Base-by-base conservation (phyloP, 2,113 vertebrate species). In the Perca schrenkii region DNA sequence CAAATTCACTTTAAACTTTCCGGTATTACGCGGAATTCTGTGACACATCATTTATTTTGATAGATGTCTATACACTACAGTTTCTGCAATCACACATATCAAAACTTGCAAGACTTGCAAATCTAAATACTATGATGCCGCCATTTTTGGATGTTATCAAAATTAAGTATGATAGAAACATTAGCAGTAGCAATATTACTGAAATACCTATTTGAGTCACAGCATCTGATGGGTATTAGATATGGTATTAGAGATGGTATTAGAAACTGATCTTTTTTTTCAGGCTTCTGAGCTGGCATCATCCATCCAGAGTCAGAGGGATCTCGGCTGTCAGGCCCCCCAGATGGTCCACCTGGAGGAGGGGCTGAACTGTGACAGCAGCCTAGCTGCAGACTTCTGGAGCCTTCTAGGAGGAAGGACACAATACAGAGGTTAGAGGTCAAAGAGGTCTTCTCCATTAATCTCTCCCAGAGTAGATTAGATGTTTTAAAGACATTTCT, bases 321-420 rank as follows among this genome's bases (percentile, higher is more conserved):
- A 95, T 66, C 87, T 96, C 16, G 94, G 96, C 74, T 96, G 96
- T 82, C 79, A 63, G 46, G 94, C 94, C 14, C 34, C 92, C 1
- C 76, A 86, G 17, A 54, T 96, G 5, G 87, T 95, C 34, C 88
- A 90, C 69, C 91, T 96, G 76, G 92, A 96, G 70, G 96, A 96
- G 79, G 95, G 94, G 11, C 58, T 91, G 46, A 95, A 93, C 87
- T 89, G 89, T 10, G 92, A 95, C 72, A 36, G 85, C 71, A 72
- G 49, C 57, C 83, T 78, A 60, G 83, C 94, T 1, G 64, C 78
- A 47, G 94, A 94, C 52, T 96, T 96, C 91, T 96, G 96, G 96
- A 90, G 83, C 19, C 89, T 96, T 54, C 91, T 96, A 2, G 94
- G 95, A 64, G 96, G 95, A 83, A 80, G 89, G 72, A 72, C 73